Base-by-base conservation (phyloP, 2,113 vertebrate species). In the Empidonax traillii region DNA sequence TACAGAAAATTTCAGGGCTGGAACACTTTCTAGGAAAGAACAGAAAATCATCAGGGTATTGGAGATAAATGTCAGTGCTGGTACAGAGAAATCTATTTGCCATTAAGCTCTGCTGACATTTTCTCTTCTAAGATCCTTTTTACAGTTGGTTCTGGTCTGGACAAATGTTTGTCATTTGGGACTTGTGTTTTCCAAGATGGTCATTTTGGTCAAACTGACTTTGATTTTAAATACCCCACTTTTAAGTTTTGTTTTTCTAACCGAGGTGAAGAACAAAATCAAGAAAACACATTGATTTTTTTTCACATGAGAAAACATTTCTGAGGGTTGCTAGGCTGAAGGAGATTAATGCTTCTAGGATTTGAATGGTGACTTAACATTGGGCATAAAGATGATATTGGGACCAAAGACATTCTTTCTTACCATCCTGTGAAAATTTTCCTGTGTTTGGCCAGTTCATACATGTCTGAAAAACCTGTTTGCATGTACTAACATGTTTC, bases 61-160 rank as follows among this genome's bases (percentile, higher is more conserved):
- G 44, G 71, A 93, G 68, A 87, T 89, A 96, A 91, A 90, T 96
- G 72, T 94, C 78, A 95, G 51, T 59, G 43, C 37, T 17, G 24
- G 55, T 76, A 69, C 27, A 59, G 63, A 91, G 51, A 58, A 87
- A 73, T 73, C 10, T 28, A 79, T 87, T 91, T 93, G 44, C 81
- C 56, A 33, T 53, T 94, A 92, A 92, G 24, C 52, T 90, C 69
- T 83, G 63, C 72, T 93, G 82, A 86, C 68, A 75, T 90, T 97
- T 96, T 71, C 72, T 80, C 75, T 94, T 93, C 82, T 53, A 95
- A 82, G 84, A 56, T 72, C 35, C 25, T 87, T 83, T 85, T 80
- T 59, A 37, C 46, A 37, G 24, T 43, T 84, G 30, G 24, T 93
- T 76, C 49, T 88, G 46, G 23, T 47, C 76, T 94, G 85, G 92